These are phyloP conservation scores for Istiophorus platypterus DNA, from an alignment of 2,113 vertebrate genomes.

Conservation along the genomic window DNA sequence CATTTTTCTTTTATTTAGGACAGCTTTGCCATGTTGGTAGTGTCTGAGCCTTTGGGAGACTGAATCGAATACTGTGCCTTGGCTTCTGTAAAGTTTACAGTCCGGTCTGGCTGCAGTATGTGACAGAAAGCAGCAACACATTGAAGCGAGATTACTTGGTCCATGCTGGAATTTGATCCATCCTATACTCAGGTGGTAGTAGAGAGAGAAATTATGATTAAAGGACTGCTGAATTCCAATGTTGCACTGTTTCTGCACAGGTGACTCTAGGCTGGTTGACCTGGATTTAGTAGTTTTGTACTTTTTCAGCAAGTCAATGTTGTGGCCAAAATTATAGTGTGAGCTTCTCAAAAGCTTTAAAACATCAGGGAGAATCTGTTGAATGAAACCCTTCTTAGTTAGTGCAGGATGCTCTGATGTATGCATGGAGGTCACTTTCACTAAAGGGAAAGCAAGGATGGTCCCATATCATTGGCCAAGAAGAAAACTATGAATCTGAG, in stretches of 20 bases:
- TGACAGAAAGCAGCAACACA: constrained; percentile 31
- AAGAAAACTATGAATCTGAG: constrained; percentile 3
- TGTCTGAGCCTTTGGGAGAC: constrained; percentile 45
- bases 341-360: constrained; percentile 36
- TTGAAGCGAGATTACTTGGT: constrained; percentile 22
- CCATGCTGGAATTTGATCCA: constrained; percentile 38
- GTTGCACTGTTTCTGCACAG: constrained; percentile 50
- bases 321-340: constrained; percentile 11
- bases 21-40: constrained; percentile 10
- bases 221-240: constrained; percentile 8
- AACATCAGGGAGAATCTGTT: constrained; percentile 47
- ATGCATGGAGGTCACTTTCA: constrained; percentile 31
- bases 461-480: constrained; percentile 39
- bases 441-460: constrained; percentile 29
- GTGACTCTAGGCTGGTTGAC: background rate
- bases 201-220: constrained; percentile 1
- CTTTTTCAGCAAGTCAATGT: constrained; percentile 18
- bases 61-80: constrained; percentile 83
- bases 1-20: constrained; percentile 7
- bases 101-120: constrained; percentile 23
- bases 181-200: constrained; percentile 65
- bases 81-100: constrained; percentile 66
- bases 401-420: constrained; percentile 14
- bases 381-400: constrained; percentile 16
- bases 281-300: constrained; percentile 28